Conservation (phyloP, 2,888 invertebrate species). For the Blera fallax region DNA sequence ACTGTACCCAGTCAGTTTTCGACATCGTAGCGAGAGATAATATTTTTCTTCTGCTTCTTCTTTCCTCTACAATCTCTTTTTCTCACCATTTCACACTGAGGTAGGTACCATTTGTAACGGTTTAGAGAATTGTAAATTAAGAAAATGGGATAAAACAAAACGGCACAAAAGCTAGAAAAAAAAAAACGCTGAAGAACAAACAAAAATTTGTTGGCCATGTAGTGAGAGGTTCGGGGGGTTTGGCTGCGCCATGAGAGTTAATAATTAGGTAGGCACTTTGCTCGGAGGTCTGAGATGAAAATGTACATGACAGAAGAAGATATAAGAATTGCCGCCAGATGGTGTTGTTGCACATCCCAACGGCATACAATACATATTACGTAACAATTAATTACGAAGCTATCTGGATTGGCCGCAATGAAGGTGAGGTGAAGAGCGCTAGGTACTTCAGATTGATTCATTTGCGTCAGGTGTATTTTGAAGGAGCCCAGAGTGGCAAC, state of each 20-base stretch:
- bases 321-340: slow-evolving; percentile 9
- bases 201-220: slow-evolving; percentile 34
- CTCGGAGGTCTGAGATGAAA: background rate
- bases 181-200: slow-evolving; percentile 18
- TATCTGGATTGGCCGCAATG: slow-evolving; percentile 18
- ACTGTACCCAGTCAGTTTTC: slow-evolving; percentile 29
- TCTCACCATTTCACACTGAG: slow-evolving; percentile 48
- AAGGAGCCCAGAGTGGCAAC: background rate
- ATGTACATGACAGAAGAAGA: background rate
- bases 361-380: slow-evolving; percentile 15
- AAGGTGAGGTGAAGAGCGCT: slow-evolving; percentile 2
- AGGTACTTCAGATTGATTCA: slow-evolving; percentile 58
- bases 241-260: background rate
- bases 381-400: slow-evolving; percentile 58
- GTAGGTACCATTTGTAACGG: slow-evolving; percentile 64
- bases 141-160: slow-evolving; percentile 63
- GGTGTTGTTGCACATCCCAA: slow-evolving; percentile 17
- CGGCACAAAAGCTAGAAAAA: slow-evolving; percentile 11
- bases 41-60: slow-evolving; percentile 27
- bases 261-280: slow-evolving; percentile 44
- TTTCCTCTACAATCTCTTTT: slow-evolving; percentile 18
- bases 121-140: slow-evolving; percentile 68
- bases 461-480: slow-evolving; percentile 54
- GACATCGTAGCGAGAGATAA: slow-evolving; percentile 40
- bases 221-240: background rate